Percentiles rank a stretch among this genome's conserved stretches.
These are phyloP conservation scores for Temnothorax ravouxi DNA, from an alignment of 2,888 invertebrate species.

Conservation along the genomic window DNA sequence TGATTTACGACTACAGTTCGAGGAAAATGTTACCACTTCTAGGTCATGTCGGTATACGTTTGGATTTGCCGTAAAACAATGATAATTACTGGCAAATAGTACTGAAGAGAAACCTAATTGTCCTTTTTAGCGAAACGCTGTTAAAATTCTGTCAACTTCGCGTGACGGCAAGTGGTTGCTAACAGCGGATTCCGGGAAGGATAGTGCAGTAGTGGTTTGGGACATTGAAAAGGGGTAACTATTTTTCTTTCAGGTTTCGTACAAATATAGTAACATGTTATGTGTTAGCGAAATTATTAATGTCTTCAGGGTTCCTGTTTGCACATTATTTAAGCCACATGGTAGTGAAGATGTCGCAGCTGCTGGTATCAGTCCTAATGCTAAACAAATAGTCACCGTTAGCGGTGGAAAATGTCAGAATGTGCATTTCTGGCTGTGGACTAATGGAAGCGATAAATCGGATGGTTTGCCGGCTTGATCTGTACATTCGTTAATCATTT, in stretches of 20 bases:
- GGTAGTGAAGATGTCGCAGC: conserved; percentile 84
- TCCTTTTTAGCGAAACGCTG: conserved; percentile 87
- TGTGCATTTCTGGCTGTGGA: conserved; percentile 90
- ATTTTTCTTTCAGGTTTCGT: not conserved
- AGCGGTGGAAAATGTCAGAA: conserved; percentile 86
- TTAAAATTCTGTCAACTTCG: conserved; percentile 87
- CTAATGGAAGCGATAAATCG: conserved; percentile 87
- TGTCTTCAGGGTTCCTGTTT: conserved; percentile 86
- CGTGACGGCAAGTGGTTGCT: conserved; percentile 88
- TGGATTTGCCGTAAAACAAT: not conserved
- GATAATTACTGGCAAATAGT: conserved; percentile 30
- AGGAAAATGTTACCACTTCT: conserved; percentile 89
- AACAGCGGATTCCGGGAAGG: conserved; percentile 88
- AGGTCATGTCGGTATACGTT: conserved; percentile 89
- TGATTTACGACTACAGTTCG: conserved; percentile 89
- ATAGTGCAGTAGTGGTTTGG: conserved; percentile 89
- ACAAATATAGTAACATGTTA: not conserved
- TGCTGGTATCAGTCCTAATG: conserved; percentile 88
- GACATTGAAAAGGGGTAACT: conserved; percentile 82
- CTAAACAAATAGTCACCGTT: conserved; percentile 88
- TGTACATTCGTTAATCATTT: conserved; percentile 1
- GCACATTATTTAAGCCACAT: conserved; percentile 88
- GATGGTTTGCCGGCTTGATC: conserved; percentile 86
- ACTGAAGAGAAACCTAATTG: not conserved
- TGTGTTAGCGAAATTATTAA: not conserved